Percentiles rank a stretch among this genome's conserved stretches.
Evolutionary conservation across 2,113 vertebrate genomes (phyloP).

Genomic region (Coracopsis vasa): DNA sequence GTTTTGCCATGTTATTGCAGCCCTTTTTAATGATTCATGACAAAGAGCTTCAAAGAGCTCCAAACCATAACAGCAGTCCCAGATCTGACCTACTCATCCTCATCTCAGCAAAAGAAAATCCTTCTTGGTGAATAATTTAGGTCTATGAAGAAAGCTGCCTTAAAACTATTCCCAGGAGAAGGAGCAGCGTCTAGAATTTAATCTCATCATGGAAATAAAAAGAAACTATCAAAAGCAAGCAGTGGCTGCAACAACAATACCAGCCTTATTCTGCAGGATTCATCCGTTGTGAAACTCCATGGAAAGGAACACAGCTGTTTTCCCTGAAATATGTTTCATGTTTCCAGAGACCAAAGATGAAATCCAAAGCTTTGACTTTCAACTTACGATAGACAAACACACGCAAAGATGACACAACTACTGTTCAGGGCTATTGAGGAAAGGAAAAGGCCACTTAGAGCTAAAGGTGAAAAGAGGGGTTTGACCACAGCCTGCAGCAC

Average conservation of each 20-base stretch:
- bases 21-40: constrained; percentile 55
- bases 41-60: constrained; percentile 31
- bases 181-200: constrained; percentile 20
- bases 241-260: background rate
- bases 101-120: background rate
- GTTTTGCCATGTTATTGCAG: background rate
- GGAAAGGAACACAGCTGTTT: constrained; percentile 34
- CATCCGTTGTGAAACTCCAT: background rate
- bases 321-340: constrained; percentile 24
- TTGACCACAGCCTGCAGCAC: background rate
- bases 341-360: constrained; percentile 1
- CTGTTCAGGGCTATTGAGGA: background rate
- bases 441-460: background rate
- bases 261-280: constrained; percentile 9
- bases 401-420: constrained; percentile 4
- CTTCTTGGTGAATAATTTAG: constrained; percentile 28
- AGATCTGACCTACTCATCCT: background rate
- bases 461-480: background rate
- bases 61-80: constrained; percentile 4
- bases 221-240: constrained; percentile 45
- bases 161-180: constrained; percentile 30
- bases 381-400: background rate
- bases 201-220: constrained; percentile 43
- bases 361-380: constrained; percentile 8
- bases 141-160: constrained; percentile 3